Evolutionary conservation across 2,113 vertebrate genomes (phyloP).

Genomic region (Mesoclemmys tuberculata): DNA sequence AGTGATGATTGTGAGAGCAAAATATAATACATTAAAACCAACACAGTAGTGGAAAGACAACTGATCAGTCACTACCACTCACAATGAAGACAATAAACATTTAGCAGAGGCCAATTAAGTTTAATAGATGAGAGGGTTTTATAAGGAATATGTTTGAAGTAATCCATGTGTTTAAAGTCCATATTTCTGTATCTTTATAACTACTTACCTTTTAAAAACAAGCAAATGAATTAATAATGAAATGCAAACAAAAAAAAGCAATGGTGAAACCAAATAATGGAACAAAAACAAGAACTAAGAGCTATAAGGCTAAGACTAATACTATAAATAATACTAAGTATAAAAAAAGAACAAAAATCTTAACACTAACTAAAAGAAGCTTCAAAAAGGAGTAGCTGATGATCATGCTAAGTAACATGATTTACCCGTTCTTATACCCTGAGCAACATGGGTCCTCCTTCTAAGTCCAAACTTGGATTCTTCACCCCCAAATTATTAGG

Average conservation of each 20-base stretch:
- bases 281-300: not conserved
- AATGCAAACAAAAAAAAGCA: not conserved
- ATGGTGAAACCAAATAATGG: not conserved
- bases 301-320: no score
- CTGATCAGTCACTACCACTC: not conserved
- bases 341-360: no score
- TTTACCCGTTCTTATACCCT: no score
- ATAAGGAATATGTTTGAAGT: not conserved
- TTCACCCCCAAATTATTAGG: no score
- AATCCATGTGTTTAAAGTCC: not conserved
- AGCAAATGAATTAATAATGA: not conserved
- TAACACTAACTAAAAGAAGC: no score
- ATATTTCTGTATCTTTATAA: not conserved
- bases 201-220: not conserved
- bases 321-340: no score
- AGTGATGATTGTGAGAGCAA: not conserved
- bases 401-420: no score
- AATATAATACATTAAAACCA: not conserved
- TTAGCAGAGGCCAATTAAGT: not conserved
- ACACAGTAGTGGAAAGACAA: not conserved
- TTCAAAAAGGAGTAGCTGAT: no score
- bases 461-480: no score
- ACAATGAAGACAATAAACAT: not conserved
- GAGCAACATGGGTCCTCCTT: no score
- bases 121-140: not conserved